These are phyloP conservation scores for Pachypsylla venusta DNA, from an alignment of 1,140 invertebrate genomes.

Conservation along the genomic window DNA sequence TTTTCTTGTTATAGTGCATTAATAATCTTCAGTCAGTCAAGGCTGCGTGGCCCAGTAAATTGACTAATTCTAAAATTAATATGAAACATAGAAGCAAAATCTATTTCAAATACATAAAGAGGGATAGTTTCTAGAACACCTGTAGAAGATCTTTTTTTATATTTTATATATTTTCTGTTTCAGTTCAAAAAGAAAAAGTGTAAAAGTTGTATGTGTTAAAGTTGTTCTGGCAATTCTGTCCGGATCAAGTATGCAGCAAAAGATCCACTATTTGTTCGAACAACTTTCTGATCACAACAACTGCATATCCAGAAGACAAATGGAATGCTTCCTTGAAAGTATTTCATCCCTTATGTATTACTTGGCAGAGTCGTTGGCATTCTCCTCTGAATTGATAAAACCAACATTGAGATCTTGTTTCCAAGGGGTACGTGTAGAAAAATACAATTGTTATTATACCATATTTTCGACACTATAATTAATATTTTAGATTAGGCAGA, in stretches of 20 bases:
- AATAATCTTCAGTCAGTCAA: too few relatives aligned
- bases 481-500: too few relatives aligned
- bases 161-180: too few relatives aligned
- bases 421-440: conserved; percentile 40
- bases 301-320: conserved; percentile 39
- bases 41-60: too few relatives aligned
- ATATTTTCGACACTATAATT: too few relatives aligned
- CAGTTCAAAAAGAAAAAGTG: conserved; percentile 33
- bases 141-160: too few relatives aligned
- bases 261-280: conserved; percentile 45
- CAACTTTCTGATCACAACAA: conserved; percentile 48
- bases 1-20: too few relatives aligned
- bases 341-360: conserved; percentile 38
- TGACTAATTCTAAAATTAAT: too few relatives aligned
- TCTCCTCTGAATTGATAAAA: conserved; percentile 36
- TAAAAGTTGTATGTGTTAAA: conserved; percentile 42
- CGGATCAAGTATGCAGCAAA: conserved; percentile 39
- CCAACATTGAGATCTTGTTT: conserved; percentile 43
- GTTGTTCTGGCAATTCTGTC: conserved; percentile 43
- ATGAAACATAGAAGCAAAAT: too few relatives aligned
- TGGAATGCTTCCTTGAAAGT: conserved; percentile 39
- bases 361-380: conserved; percentile 38
- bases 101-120: too few relatives aligned
- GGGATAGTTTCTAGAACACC: too few relatives aligned
- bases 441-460: too few relatives aligned